A percentile compares a stretch with the other conserved stretches of the same genome.
phyloP scores from a whole-genome alignment of 2,113 vertebrate species.

The Chaetops frenatus region DNA sequence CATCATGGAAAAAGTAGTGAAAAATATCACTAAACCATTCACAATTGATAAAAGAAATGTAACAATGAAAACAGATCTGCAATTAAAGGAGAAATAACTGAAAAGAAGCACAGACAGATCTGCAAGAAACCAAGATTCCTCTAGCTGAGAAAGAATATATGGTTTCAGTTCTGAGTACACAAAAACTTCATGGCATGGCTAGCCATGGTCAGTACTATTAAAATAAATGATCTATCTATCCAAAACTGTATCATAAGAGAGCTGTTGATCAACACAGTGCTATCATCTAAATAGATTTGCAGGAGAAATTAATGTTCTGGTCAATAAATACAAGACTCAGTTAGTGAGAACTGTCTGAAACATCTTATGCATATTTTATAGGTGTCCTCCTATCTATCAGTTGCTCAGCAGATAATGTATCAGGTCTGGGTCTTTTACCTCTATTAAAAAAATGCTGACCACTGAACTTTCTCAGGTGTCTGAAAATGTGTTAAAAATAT shows the following conservation, averaged over 20 bases:
- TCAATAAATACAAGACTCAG: constrained; percentile 68
- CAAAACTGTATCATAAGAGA: constrained; percentile 78
- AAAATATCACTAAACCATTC: constrained; percentile 80
- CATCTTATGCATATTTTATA: constrained; percentile 64
- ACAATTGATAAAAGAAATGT: constrained; percentile 64
- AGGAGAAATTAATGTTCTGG: constrained; percentile 69
- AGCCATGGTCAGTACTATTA: constrained; percentile 74
- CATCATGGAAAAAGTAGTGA: constrained; percentile 77
- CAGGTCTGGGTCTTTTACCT: constrained; percentile 64
- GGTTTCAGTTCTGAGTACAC: constrained; percentile 64
- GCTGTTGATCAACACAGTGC: constrained; percentile 75
- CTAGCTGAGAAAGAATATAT: constrained; percentile 76
- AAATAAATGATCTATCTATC: constrained; percentile 74
- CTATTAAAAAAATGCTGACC: constrained; percentile 64
- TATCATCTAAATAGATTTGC: constrained; percentile 69
- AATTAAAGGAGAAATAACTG: constrained; percentile 73
- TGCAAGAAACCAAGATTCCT: constrained; percentile 72
- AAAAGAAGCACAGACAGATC: constrained; percentile 68
- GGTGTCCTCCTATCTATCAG: constrained; percentile 67
- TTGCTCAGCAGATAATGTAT: constrained; percentile 66
- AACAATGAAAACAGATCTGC: constrained; percentile 71
- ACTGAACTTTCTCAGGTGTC: constrained; percentile 61
- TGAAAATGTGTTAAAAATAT: constrained; percentile 68
- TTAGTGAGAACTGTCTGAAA: constrained; percentile 70
- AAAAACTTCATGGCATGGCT: constrained; percentile 72